phyloP scores from a whole-genome alignment of 2,797 vertebrate species.

The Sebastes nivosus region DNA sequence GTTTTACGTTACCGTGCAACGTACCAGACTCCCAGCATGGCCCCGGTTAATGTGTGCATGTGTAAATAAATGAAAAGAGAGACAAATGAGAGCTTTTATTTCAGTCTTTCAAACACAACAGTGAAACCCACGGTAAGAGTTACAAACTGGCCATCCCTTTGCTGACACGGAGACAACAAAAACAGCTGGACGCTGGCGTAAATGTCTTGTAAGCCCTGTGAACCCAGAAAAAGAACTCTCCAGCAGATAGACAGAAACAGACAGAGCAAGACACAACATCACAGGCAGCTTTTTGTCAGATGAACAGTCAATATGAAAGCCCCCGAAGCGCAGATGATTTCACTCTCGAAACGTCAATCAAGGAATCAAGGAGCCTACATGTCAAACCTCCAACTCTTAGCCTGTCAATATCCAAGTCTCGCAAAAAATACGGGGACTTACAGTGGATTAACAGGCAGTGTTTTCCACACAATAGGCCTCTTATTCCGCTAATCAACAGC shows the following conservation, averaged over 20 bases:
- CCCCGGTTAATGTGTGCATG: constrained; percentile 14
- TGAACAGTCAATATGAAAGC: constrained; percentile 60
- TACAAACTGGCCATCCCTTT: constrained; percentile 22
- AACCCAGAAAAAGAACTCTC: constrained; percentile 48
- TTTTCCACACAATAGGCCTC: constrained; percentile 64
- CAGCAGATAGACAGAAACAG: constrained; percentile 39
- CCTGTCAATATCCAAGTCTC: constrained; percentile 58
- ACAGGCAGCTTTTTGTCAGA: constrained; percentile 60
- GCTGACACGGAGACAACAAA: constrained; percentile 42
- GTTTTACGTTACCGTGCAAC: constrained; percentile 44
- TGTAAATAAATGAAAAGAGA: constrained; percentile 11
- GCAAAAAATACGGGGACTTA: constrained; percentile 31
- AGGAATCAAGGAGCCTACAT: constrained; percentile 58
- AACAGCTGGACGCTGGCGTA: constrained; percentile 48
- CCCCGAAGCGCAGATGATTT: constrained; percentile 59
- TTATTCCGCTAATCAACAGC: constrained; percentile 63
- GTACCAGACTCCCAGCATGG: not conserved
- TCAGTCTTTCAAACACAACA: not conserved
- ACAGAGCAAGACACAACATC: constrained; percentile 37
- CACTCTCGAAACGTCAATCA: constrained; percentile 60
- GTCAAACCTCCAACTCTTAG: constrained; percentile 53
- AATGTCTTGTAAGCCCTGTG: constrained; percentile 37
- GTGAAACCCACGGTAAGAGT: constrained; percentile 19
- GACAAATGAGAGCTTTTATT: not conserved
- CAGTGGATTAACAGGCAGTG: constrained; percentile 61